phyloP scores from a whole-genome alignment of 2,888 invertebrate species.

The Anarsia innoxiella region DNA sequence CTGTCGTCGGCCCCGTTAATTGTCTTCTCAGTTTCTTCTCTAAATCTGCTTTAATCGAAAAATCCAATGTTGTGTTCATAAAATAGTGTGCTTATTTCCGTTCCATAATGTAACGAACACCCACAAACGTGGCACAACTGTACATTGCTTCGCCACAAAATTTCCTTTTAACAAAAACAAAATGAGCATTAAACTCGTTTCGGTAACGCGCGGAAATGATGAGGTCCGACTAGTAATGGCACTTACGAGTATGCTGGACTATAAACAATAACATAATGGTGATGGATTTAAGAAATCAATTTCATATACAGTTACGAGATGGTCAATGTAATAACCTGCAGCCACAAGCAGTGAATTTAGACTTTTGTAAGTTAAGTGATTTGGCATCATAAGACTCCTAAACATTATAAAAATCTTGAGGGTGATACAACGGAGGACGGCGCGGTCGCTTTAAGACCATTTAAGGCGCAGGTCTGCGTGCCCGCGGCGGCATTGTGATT shows the following conservation, averaged over 20 bases:
- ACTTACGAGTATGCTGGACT: constrained; percentile 47
- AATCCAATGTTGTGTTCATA: constrained; percentile 40
- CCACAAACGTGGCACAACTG: constrained; percentile 40
- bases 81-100: constrained; percentile 50
- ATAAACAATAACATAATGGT: constrained; percentile 63
- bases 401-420: constrained; percentile 18
- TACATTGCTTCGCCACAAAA: constrained; percentile 46
- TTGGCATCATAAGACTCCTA: no score
- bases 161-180: constrained; percentile 49
- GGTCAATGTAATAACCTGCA: constrained; percentile 35
- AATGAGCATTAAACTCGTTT: constrained; percentile 45
- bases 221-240: constrained; percentile 47
- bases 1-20: constrained; percentile 66
- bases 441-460: constrained; percentile 41
- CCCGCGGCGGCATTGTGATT: constrained; percentile 49
- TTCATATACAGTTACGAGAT: constrained; percentile 55
- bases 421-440: constrained; percentile 23
- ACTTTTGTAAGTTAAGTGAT: background rate
- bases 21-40: constrained; percentile 48
- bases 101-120: constrained; percentile 34
- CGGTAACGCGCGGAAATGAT: constrained; percentile 57
- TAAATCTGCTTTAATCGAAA: constrained; percentile 41
- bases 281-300: constrained; percentile 64
- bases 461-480: constrained; percentile 44
- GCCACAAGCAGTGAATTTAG: constrained; percentile 23